Base-by-base conservation (phyloP, 2,888 invertebrate species). In the Empis stercorea region DNA sequence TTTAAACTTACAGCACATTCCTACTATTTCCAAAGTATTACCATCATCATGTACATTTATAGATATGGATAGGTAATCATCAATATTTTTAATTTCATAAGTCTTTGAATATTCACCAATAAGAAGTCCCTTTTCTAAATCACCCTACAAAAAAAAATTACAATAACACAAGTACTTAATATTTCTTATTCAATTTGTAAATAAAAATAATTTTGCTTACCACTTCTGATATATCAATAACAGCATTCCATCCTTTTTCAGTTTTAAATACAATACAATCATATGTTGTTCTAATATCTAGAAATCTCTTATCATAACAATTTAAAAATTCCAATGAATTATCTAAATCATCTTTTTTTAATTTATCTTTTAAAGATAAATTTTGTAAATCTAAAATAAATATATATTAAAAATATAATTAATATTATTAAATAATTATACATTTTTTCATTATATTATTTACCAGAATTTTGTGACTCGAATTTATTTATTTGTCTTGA, bases 231-330 rank as follows among this genome's bases (percentile, higher is more conserved):
- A 59, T 63, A 50, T 70, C 70, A 16, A 70, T 61, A 13, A 66
- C 60, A 10, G 64, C 57, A 39, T 59, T 80, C 95, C 95, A 97
- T 30, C 84, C 79, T 20, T 74, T 72, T n/a, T 94, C 94, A 71
- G 96, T 93, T 61, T 92, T 78, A 69, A 91, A 97, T 27, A 96
- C 77, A 44, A 99, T 76, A 71, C 94, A 92, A 68, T 99, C 99
- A 64, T 86, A 93, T 6, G 87, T 80, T 2, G 91, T 91, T 15
- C 95, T 96, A 10, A 81, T 68, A 62, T 96, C 94, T 47, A 71
- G 73, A 65, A 82, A 92, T 62, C 92, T 88, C 65, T 95, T 96
- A 54, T 97, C 95, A 43, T 84, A 74, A 50, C 71, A 75, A 56
- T 79, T 84, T 48, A 97, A 72, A 49, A 86, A 75, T 58, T 97